Conservation (phyloP, 2,113 vertebrate genomes). For the Isurus oxyrinchus region DNA sequence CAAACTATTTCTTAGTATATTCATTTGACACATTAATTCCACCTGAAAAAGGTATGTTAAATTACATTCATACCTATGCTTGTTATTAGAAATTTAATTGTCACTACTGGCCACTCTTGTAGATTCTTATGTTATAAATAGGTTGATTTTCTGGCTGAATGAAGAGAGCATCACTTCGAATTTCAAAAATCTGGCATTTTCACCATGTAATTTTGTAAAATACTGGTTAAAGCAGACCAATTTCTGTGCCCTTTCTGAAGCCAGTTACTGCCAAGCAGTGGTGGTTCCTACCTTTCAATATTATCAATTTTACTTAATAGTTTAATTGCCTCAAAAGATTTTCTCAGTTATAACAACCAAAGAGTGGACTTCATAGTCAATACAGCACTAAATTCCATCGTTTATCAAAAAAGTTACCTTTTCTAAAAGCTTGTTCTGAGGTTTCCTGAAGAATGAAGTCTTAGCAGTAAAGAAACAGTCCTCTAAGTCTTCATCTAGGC, state of each 20-base stretch:
- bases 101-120: neutral
- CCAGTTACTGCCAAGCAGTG: neutral
- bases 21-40: neutral
- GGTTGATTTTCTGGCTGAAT: neutral
- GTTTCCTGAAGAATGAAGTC: conserved; percentile 78
- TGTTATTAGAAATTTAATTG: neutral
- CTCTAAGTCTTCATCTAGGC: conserved; percentile 88
- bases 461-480: conserved; percentile 95
- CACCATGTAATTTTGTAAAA: neutral
- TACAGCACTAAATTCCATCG: neutral
- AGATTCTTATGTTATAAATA: neutral
- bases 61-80: neutral
- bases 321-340: neutral
- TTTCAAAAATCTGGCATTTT: neutral
- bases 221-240: neutral
- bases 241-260: neutral
- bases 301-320: neutral
- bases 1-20: neutral
- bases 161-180: neutral
- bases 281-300: neutral
- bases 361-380: neutral
- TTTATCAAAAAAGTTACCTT: conserved; percentile 63
- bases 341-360: neutral
- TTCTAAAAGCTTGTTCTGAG: conserved; percentile 50
- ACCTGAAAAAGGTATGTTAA: neutral